Conservation (phyloP, 2,797 vertebrate genomes). For the Manis crassicaudata region DNA sequence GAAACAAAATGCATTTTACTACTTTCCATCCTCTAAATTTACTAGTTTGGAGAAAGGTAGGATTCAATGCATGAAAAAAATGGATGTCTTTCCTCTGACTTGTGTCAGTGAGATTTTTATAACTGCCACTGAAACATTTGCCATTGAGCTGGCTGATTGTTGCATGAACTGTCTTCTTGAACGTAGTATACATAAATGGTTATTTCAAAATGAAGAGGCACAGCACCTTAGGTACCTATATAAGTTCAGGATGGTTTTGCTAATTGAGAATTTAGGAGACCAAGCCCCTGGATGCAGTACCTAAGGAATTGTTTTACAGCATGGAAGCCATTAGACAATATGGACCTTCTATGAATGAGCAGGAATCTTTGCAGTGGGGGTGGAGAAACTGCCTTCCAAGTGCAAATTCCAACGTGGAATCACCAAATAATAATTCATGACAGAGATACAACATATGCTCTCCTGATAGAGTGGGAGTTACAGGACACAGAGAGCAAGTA, state of each 20-base stretch:
- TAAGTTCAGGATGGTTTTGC: slow-evolving; percentile 73
- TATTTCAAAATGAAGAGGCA: slow-evolving; percentile 74
- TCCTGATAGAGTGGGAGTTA: slow-evolving; percentile 79
- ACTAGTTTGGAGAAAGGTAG: not conserved
- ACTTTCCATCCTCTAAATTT: not conserved
- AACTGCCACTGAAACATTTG: not conserved
- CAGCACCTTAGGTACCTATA: slow-evolving; percentile 70
- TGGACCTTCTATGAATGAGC: slow-evolving; percentile 71
- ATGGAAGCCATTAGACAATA: slow-evolving; percentile 77
- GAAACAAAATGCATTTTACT: not conserved
- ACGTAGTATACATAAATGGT: slow-evolving; percentile 61
- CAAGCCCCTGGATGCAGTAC: slow-evolving; percentile 63
- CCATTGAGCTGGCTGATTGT: not conserved
- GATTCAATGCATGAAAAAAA: not conserved
- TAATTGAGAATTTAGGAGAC: slow-evolving; percentile 82
- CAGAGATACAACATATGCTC: slow-evolving; percentile 81
- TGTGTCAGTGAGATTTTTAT: not conserved
- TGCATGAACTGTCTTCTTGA: not conserved
- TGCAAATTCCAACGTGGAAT: slow-evolving; percentile 71
- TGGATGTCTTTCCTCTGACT: not conserved
- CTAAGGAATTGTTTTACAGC: slow-evolving; percentile 76
- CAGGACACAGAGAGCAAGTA: slow-evolving; percentile 80
- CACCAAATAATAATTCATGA: slow-evolving; percentile 78
- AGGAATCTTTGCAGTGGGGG: slow-evolving; percentile 57
- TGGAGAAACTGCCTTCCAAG: slow-evolving; percentile 76